These are phyloP conservation scores for Eremobia ochroleuca DNA, from an alignment of 2,888 invertebrate genomes.

Conservation along the genomic window DNA sequence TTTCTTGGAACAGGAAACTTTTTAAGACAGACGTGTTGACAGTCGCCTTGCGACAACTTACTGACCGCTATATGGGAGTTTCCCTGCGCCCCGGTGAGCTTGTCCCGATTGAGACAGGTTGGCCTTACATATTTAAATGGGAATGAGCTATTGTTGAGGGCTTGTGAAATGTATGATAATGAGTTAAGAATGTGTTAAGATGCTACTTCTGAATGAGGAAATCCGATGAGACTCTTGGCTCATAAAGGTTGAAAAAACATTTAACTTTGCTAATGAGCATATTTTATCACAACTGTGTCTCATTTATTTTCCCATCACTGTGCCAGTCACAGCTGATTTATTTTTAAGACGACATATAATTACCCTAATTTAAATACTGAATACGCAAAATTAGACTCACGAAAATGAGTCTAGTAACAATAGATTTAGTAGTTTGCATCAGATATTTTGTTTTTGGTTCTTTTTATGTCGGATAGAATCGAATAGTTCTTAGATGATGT, in stretches of 20 bases:
- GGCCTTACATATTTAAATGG: slow-evolving; percentile 60
- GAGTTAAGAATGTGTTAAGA: slow-evolving; percentile 44
- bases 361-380: slow-evolving; percentile 8
- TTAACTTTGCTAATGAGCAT: background rate
- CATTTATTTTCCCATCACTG: background rate
- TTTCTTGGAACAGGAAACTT: slow-evolving; percentile 49
- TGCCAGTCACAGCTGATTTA: slow-evolving; percentile 8
- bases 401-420: slow-evolving; percentile 21
- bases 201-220: slow-evolving; percentile 26
- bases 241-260: background rate
- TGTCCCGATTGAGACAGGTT: slow-evolving; percentile 55
- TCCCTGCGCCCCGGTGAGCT: slow-evolving; percentile 55
- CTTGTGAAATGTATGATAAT: slow-evolving; percentile 60
- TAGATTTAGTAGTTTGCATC: slow-evolving; percentile 41
- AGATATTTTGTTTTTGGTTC: slow-evolving; percentile 35
- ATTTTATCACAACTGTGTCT: slow-evolving; percentile 1
- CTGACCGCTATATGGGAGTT: slow-evolving; percentile 40
- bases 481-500: slow-evolving; percentile 56
- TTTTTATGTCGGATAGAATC: slow-evolving; percentile 24
- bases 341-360: slow-evolving; percentile 9
- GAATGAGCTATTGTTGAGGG: slow-evolving; percentile 61
- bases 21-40: slow-evolving; percentile 45
- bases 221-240: slow-evolving; percentile 8
- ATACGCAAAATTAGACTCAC: slow-evolving; percentile 22
- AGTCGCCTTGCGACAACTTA: slow-evolving; percentile 38